phyloP scores from a whole-genome alignment of 2,113 vertebrate species.

The Centropristis striata region DNA sequence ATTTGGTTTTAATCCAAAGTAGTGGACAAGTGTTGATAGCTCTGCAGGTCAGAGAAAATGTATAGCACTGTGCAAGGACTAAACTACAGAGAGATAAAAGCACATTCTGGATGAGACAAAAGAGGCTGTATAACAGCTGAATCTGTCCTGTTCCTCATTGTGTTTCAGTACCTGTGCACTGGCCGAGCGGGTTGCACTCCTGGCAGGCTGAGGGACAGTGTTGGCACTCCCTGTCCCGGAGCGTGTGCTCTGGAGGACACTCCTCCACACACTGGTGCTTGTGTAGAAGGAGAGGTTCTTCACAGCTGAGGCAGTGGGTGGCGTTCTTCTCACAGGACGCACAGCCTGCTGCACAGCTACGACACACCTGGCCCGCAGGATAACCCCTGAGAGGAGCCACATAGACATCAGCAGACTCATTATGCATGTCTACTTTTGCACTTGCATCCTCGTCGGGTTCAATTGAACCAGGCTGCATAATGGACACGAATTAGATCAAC shows the following conservation, averaged over 20 bases:
- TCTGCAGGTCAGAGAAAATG: no score
- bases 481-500: neutral
- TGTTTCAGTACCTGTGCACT: slow-evolving; percentile 88
- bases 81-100: neutral
- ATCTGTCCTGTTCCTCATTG: neutral
- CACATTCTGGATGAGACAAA: neutral
- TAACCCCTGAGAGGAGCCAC: slow-evolving; percentile 84
- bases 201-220: slow-evolving; percentile 89
- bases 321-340: slow-evolving; percentile 86
- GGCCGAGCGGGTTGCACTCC: slow-evolving; percentile 84
- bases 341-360: slow-evolving; percentile 85
- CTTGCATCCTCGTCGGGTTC: neutral
- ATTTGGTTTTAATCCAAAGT: no score
- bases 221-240: slow-evolving; percentile 84
- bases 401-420: neutral
- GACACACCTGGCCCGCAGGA: slow-evolving; percentile 83
- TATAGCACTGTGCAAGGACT: neutral
- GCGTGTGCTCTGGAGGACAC: slow-evolving; percentile 86
- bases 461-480: neutral
- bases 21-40: no score
- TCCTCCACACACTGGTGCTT: slow-evolving; percentile 81
- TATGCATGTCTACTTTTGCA: neutral
- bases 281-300: slow-evolving; percentile 84
- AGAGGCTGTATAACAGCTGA: neutral
- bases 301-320: slow-evolving; percentile 88